Evolutionary conservation across 2,113 vertebrate species (phyloP).

Genomic region (Gila orcuttii): DNA sequence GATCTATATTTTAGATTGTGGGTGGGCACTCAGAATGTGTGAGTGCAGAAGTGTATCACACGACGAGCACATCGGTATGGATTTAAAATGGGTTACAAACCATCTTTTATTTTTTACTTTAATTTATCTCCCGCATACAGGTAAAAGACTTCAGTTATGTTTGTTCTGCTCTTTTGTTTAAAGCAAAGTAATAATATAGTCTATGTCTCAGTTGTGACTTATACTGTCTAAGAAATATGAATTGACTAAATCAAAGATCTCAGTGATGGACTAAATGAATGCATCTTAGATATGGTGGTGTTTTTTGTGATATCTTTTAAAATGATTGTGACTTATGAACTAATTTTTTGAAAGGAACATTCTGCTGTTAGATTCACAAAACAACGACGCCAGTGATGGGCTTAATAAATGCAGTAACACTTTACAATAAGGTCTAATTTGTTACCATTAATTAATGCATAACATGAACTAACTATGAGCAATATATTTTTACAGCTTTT

Average conservation of each 20-base stretch:
- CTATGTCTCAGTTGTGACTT: neutral
- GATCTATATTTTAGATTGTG: neutral
- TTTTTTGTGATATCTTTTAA: neutral
- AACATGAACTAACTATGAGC: too few relatives aligned
- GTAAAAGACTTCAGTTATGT: conserved; percentile 24
- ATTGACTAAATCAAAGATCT: neutral
- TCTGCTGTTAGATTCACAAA: neutral
- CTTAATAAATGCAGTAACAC: too few relatives aligned
- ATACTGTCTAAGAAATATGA: neutral
- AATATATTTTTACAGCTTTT: too few relatives aligned
- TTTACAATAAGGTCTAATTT: neutral
- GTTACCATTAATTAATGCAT: too few relatives aligned
- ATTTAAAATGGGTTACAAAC: neutral
- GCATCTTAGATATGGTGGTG: neutral
- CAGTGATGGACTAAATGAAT: neutral
- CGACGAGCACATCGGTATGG: neutral
- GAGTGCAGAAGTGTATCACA: too few relatives aligned
- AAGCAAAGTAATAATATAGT: neutral
- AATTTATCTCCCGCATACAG: neutral
- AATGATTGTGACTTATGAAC: neutral
- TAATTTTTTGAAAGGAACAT: neutral
- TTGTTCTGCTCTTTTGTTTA: neutral
- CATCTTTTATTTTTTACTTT: conserved; percentile 2
- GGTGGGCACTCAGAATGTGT: too few relatives aligned
- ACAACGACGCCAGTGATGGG: too few relatives aligned